These are phyloP conservation scores for Connochaetes taurinus DNA, from an alignment of 2,113 vertebrate species.

Conservation along the genomic window DNA sequence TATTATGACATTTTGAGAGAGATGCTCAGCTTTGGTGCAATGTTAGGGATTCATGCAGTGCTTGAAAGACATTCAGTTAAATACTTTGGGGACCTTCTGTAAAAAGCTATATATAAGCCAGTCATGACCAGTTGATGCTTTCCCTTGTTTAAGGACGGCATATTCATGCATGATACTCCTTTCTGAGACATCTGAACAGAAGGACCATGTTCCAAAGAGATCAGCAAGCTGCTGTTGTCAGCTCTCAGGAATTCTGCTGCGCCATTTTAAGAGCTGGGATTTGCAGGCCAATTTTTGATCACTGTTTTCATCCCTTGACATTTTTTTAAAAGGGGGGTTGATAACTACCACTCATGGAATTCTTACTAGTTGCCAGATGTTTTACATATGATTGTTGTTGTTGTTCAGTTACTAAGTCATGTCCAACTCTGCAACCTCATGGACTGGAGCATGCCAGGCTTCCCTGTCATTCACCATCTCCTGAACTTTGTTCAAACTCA, in stretches of 20 bases:
- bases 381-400: background rate
- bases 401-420: background rate
- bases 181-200: conserved; percentile 36
- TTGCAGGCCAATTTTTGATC: background rate
- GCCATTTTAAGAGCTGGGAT: background rate
- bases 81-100: conserved; percentile 12
- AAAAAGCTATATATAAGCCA: background rate
- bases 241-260: background rate
- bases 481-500: background rate
- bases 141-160: conserved; percentile 26
- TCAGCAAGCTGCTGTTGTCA: conserved; percentile 23
- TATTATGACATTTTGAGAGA: background rate
- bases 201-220: conserved; percentile 26
- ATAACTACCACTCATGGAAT: background rate
- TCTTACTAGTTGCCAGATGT: background rate
- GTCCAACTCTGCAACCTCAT: background rate
- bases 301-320: background rate
- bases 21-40: background rate
- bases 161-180: background rate
- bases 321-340: background rate
- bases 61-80: conserved; percentile 48
- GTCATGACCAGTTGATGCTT: conserved; percentile 29
- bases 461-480: background rate
- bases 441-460: background rate
- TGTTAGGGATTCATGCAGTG: background rate